Conservation (phyloP, 1,140 invertebrate species). For the Streblospio benedicti region DNA sequence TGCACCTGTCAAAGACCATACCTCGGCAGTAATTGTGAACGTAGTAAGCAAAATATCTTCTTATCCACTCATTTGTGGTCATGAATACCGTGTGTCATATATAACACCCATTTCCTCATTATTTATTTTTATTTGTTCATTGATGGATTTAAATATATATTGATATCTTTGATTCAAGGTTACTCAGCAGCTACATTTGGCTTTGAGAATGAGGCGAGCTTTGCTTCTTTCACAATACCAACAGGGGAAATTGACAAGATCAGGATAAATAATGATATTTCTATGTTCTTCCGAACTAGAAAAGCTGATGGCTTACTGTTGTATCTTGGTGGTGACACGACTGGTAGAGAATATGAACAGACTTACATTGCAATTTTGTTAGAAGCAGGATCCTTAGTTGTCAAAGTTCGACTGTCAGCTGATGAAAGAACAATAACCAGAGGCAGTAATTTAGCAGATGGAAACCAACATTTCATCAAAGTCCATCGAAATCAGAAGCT, state of each 20-base stretch:
- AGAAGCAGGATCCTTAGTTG: too few relatives aligned
- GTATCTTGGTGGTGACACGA: constrained; percentile 58
- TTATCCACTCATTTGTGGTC: too few relatives aligned
- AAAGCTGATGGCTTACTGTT: constrained; percentile 75
- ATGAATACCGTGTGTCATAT: too few relatives aligned
- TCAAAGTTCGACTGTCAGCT: too few relatives aligned
- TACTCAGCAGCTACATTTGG: constrained; percentile 85
- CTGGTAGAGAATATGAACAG: too few relatives aligned
- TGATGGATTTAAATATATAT: not conserved
- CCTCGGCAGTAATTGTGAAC: constrained; percentile 75
- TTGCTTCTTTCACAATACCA: constrained; percentile 46
- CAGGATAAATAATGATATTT: constrained; percentile 71
- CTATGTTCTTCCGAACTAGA: constrained; percentile 81
- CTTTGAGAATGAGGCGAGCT: constrained; percentile 60
- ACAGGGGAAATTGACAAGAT: constrained; percentile 61
- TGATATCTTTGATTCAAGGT: constrained; percentile 48
- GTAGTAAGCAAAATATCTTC: constrained; percentile 70
- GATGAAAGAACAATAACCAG: too few relatives aligned
- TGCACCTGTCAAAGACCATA: constrained; percentile 80
- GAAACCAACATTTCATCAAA: constrained; percentile 75
- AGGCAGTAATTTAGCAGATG: constrained; percentile 67
- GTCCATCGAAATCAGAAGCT: constrained; percentile 62
- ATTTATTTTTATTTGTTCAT: not conserved
- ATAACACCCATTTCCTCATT: too few relatives aligned
- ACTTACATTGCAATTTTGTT: too few relatives aligned